Conservation (phyloP, 2,888 invertebrate species). For the Cantharis rustica region DNA sequence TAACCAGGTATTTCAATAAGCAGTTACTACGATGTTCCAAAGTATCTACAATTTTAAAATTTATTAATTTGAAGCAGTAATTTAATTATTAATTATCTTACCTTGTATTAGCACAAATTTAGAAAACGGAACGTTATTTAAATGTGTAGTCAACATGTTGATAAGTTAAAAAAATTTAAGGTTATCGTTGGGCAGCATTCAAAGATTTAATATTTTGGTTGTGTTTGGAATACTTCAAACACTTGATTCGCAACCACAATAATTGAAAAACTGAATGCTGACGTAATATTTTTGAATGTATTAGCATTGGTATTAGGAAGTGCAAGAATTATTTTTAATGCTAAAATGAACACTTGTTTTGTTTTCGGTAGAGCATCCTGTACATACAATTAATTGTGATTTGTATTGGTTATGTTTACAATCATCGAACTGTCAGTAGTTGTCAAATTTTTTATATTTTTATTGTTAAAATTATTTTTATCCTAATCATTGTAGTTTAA, state of each 20-base stretch:
- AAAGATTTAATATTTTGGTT: background rate
- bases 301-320: too few species aligned
- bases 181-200: background rate
- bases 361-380: background rate
- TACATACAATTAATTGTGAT: background rate
- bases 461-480: background rate
- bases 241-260: too few species aligned
- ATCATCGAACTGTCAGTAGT: background rate
- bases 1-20: slow-evolving; percentile 43
- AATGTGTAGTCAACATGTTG: slow-evolving; percentile 45
- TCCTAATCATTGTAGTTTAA: background rate
- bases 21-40: slow-evolving; percentile 39
- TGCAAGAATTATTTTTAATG: too few species aligned
- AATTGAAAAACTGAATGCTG: too few species aligned
- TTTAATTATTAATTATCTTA: slow-evolving; percentile 25
- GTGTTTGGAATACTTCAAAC: background rate
- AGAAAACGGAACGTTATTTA: slow-evolving; percentile 44
- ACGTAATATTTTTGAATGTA: too few species aligned
- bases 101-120: slow-evolving; percentile 51
- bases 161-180: background rate
- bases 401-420: background rate
- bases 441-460: background rate
- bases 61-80: background rate
- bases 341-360: too few species aligned
- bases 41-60: slow-evolving; percentile 43